Evolutionary conservation across 1,140 invertebrate genomes (phyloP).

Genomic region (Trichogramma pretiosum): DNA sequence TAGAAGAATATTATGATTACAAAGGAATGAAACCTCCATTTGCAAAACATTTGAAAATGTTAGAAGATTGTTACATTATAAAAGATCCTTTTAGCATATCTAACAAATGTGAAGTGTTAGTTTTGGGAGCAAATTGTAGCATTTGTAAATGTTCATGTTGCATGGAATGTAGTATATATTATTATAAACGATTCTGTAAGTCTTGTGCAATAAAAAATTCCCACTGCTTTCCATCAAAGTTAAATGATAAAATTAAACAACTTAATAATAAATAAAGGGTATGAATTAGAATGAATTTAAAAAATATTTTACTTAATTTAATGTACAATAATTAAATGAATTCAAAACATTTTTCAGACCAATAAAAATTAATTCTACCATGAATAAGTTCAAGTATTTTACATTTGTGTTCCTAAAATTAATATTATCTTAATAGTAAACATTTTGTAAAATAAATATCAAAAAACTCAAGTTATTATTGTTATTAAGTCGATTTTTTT

Average conservation of each 20-base stretch:
- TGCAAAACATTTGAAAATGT: slow-evolving; percentile 50
- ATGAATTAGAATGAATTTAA: slow-evolving; percentile 6
- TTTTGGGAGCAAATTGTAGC: slow-evolving; percentile 66
- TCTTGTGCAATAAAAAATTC: slow-evolving; percentile 54
- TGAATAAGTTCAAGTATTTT: no score
- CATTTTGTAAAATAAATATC: no score
- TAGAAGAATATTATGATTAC: slow-evolving; percentile 63
- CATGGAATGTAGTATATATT: slow-evolving; percentile 75
- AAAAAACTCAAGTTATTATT: no score
- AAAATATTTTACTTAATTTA: no score
- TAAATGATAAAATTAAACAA: slow-evolving; percentile 41
- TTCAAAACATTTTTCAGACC: neutral
- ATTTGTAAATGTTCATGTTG: slow-evolving; percentile 62
- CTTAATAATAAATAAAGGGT: slow-evolving; percentile 31
- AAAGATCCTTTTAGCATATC: slow-evolving; percentile 71
- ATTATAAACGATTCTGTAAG: slow-evolving; percentile 61
- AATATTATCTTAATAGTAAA: no score
- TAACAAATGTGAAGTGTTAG: slow-evolving; percentile 58
- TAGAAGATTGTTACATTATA: slow-evolving; percentile 68
- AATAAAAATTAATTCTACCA: slow-evolving; percentile 10
- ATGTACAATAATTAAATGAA: no score
- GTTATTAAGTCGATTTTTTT: no score
- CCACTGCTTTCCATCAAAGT: slow-evolving; percentile 56
- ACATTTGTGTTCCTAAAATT: no score
- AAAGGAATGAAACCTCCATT: slow-evolving; percentile 64